Base-by-base conservation (phyloP, 2,113 vertebrate species). In the Chionis minor region DNA sequence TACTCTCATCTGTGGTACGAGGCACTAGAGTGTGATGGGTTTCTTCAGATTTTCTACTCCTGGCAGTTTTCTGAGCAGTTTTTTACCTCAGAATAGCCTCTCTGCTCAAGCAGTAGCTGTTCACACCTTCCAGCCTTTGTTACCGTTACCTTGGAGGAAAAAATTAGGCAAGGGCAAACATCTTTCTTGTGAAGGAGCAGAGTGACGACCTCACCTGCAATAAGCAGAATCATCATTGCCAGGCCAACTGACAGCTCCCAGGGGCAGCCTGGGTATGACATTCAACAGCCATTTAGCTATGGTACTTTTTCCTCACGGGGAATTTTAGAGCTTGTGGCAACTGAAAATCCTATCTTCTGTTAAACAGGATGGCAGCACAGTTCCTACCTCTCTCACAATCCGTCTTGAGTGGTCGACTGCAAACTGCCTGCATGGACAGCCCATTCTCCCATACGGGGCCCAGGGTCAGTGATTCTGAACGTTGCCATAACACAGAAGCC, bases 391-490 rank as follows among this genome's bases (percentile, higher is more conserved):
- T 56, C 30, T 88, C 44, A 52, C 67, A 32, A 19, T 14, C 78
- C 91, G 27, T 7, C 40, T 63, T 59, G 38, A 86, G 72, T 42
- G 38, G n/a, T 19, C 1, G 3, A 5, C 62, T 38, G 32, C 47
- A 63, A 75, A 62, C 52, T 71, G 51, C 51, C 81, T 59, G 14
- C 1, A 1, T 54, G 51, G 28, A 28, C 8, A 70, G 33, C 40
- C 59, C 27, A 10, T 33, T 78, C 5, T 19, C 38, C 15, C 15
- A 30, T 12, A 21, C 0, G 0, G 24, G 45, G 21, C 20, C 1
- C 6, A 78, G 44, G 26, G 38, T 21, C 32, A 84, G 42, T 73
- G 59, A 84, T 45, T 77, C 49, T 5, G 1, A 79, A 61, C 11
- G 7, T 1, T 61, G 40, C 26, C 1, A 0, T 44, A 81, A 78